A percentile compares a stretch with the other conserved stretches of the same genome.
These are phyloP conservation scores for Hypsopygia costalis DNA, from an alignment of 2,888 invertebrate species.

Conservation along the genomic window DNA sequence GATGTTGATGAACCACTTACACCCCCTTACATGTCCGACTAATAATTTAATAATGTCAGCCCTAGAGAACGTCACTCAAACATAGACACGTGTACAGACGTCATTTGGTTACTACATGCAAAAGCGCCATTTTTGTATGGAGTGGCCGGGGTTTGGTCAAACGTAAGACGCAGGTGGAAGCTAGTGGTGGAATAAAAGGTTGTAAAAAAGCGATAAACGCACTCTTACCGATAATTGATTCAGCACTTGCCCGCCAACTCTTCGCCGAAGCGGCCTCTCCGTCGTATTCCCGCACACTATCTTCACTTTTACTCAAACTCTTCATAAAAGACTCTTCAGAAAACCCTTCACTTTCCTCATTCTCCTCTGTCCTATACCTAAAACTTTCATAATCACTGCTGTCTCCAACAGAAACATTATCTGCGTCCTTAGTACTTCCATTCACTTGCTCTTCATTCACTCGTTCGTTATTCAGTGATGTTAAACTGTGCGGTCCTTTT, in stretches of 20 bases:
- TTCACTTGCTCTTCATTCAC: slow-evolving; percentile 42
- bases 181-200: no score
- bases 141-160: no score
- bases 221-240: slow-evolving; percentile 60
- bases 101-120: no score
- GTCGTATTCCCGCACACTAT: slow-evolving; percentile 44
- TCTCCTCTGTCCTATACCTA: slow-evolving; percentile 51
- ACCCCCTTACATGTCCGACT: no score
- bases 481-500: slow-evolving; percentile 57
- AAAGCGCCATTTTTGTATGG: no score
- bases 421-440: slow-evolving; percentile 71
- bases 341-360: slow-evolving; percentile 65
- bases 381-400: slow-evolving; percentile 86
- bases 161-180: no score
- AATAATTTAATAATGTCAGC: no score
- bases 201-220: no score
- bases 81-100: no score
- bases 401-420: slow-evolving; percentile 77
- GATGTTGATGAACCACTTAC: no score
- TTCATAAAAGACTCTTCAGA: slow-evolving; percentile 68
- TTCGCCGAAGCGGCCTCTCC: slow-evolving; percentile 42
- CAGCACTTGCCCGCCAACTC: slow-evolving; percentile 61
- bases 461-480: slow-evolving; percentile 51
- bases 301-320: slow-evolving; percentile 53
- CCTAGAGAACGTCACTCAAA: no score